Base-by-base conservation (phyloP, 2,113 vertebrate genomes). In the Chamaetylas fuelleborni region DNA sequence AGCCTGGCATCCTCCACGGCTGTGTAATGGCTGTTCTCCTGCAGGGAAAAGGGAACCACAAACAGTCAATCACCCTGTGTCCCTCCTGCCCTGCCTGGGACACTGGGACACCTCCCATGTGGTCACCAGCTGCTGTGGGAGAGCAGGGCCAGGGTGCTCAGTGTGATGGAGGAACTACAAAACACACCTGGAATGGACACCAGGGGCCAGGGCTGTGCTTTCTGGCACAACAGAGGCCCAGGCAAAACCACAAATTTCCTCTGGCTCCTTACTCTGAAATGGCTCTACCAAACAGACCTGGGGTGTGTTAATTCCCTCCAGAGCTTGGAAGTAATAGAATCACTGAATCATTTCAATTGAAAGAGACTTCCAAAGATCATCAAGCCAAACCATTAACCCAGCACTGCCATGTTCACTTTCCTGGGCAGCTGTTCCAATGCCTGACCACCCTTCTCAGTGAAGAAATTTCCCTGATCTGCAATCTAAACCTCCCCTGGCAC, bases 11-110 rank as follows among this genome's bases (percentile, higher is more conserved):
- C 98, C 89, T 98, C 98, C 88, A 80, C 94, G 10, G 98, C 98
- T 98, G 98, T 98, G 94, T 98, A 98, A 97, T 98, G 98, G 97
- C 98, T 98, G 97, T 98, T 98, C 93, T 98, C 98, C 98, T 98
- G 95, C 51, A 61, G 79, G 65, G 80, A 66, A 87, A 90, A 94
- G 88, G 77, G 80, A 93, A 96, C 73, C 80, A 77, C 93, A 92
- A 65, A 94, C 42, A 89, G 67, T 79, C 1, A 94, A 42, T 93
- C 78, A 84, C 34, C 54, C 38, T 0, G 3, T 16, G 67, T 23
- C 61, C 73, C 77, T 77, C 65, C 65, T 91, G 87, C 60, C 83
- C 80, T 69, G 50, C 65, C 43, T 31, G 31, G 47, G 60, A 29
- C 19, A 22, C 69, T 1, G 6, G 7, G 64, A n/a, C 48, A 54